Percentiles rank a stretch among this genome's conserved stretches.
These are phyloP conservation scores for Camelus bactrianus DNA, from an alignment of 2,113 vertebrate species.

Conservation along the genomic window DNA sequence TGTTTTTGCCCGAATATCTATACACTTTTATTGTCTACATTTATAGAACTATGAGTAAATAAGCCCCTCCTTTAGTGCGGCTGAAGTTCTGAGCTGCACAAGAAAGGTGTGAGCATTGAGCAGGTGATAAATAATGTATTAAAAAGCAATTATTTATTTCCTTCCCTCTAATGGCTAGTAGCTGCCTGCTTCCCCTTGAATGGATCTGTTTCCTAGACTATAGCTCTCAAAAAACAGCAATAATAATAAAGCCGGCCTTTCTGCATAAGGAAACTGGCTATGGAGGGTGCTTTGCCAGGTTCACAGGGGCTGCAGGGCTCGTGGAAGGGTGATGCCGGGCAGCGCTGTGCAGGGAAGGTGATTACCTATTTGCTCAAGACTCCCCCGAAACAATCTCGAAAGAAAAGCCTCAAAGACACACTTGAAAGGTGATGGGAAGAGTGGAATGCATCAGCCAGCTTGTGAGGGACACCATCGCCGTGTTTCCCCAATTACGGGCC, in stretches of 20 bases:
- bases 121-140: constrained; percentile 60
- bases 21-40: background rate
- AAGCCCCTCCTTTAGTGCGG: background rate
- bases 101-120: constrained; percentile 40
- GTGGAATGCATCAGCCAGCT: background rate
- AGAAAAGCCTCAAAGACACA: background rate
- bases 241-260: background rate
- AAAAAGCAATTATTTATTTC: constrained; percentile 59
- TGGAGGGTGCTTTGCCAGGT: background rate
- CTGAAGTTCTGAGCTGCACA: background rate
- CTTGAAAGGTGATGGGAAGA: background rate
- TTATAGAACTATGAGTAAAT: background rate
- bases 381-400: background rate
- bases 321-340: accelerated
- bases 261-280: background rate
- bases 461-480: background rate
- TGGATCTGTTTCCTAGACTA: constrained; percentile 32
- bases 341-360: accelerated
- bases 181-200: constrained; percentile 24
- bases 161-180: constrained; percentile 5
- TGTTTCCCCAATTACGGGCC: background rate
- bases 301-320: background rate
- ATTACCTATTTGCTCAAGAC: background rate
- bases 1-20: background rate
- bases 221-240: background rate